phyloP scores from a whole-genome alignment of 2,888 invertebrate species.

The Pharmacophagus antenor region DNA sequence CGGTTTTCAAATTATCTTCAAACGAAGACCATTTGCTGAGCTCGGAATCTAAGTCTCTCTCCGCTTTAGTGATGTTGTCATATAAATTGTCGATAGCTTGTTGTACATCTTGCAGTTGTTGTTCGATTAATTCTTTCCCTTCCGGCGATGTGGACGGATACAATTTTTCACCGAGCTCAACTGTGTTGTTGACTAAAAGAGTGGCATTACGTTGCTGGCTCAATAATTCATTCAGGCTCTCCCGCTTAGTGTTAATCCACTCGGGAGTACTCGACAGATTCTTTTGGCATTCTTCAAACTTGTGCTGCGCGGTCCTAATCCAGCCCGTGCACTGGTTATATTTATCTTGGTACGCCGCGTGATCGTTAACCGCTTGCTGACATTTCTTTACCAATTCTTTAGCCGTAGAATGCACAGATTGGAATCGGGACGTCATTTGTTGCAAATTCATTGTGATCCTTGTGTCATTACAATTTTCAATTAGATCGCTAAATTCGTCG shows the following conservation, averaged over 20 bases:
- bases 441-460: slow-evolving; percentile 93
- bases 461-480: slow-evolving; percentile 91
- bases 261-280: slow-evolving; percentile 84
- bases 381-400: slow-evolving; percentile 96
- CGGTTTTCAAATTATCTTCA: slow-evolving; percentile 90
- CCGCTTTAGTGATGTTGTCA: slow-evolving; percentile 88
- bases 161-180: slow-evolving; percentile 93
- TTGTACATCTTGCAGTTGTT: slow-evolving; percentile 91
- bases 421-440: slow-evolving; percentile 93
- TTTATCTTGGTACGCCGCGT: slow-evolving; percentile 89
- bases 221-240: slow-evolving; percentile 86
- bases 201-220: slow-evolving; percentile 88
- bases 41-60: slow-evolving; percentile 90
- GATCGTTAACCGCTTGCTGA: slow-evolving; percentile 92
- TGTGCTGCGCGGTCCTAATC: slow-evolving; percentile 87
- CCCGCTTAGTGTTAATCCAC: slow-evolving; percentile 85
- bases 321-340: slow-evolving; percentile 92
- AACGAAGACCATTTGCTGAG: slow-evolving; percentile 94
- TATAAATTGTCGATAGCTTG: slow-evolving; percentile 90
- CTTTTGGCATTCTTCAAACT: slow-evolving; percentile 85
- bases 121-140: slow-evolving; percentile 91
- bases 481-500: slow-evolving; percentile 91
- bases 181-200: slow-evolving; percentile 88
- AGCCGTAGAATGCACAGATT: slow-evolving; percentile 92
- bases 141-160: slow-evolving; percentile 92